Base-by-base conservation (phyloP, 1,140 invertebrate genomes). In the Panagrolaimus sp. region DNA sequence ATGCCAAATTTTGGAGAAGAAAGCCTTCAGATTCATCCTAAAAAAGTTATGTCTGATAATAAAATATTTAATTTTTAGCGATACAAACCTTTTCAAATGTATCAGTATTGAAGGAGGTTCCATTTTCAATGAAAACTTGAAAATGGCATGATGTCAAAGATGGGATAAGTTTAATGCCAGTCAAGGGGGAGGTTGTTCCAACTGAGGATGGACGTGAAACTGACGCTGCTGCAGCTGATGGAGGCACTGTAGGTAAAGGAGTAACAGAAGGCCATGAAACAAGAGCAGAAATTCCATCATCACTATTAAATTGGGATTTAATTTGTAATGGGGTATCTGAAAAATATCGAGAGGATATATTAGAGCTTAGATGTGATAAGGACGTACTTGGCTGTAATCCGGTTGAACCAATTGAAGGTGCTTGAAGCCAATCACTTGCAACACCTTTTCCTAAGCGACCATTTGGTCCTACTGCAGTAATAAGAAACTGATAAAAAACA, bases 271-370 rank as follows among this genome's bases (percentile, higher is more conserved):
- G 51, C 51, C 51, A 57, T 2, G 14, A 20, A 1, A 57, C 8
- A 11, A 57, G 4, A 25, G 51, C 51, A 25, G 20, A 20, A 27
- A 57, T 57, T 20, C 51, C 51, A 23, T 57, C 51, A 57, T 57
- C 51, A 57, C 51, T 57, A 27, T 57, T 57, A 27, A 57, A 57
- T 57, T 57, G 51, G 1, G 51, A 57, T 57, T 57, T 57, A 20
- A 27, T 27, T 20, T 20, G 8, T 20, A 57, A 16, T 25, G 9
- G 14, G 4, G 51, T 16, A 57, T 57, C 31, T 38, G 7, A 38
- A 38, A 38, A 38, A 4, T 38, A 38, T n/a, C 31, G 7, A 4
- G 31, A 38, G 7, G 31, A 38, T 38, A 38, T 7, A 38, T 38
- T 38, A 7, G 7, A 38, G 31, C 7, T 38, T 38, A n/a, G n/a